These are phyloP conservation scores for Sitta carolinensis DNA, from an alignment of 2,797 vertebrate species.

Conservation along the genomic window DNA sequence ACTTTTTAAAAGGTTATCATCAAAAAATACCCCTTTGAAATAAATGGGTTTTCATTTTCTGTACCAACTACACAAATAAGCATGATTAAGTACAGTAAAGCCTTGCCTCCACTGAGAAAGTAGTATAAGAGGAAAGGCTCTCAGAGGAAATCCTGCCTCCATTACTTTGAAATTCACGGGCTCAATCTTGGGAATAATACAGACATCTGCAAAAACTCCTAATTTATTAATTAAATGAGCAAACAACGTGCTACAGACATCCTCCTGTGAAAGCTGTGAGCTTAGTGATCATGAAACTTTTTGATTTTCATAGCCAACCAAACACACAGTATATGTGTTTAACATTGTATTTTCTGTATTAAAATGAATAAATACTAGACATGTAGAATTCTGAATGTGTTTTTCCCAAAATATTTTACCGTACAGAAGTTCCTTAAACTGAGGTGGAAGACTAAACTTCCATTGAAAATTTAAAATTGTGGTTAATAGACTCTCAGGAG, in stretches of 20 bases:
- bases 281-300: not conserved
- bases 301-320: not conserved
- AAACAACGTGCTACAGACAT: not conserved
- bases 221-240: not conserved
- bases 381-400: not conserved
- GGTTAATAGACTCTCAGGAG: not conserved
- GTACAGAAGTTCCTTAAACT: not conserved
- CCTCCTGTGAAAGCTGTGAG: not conserved
- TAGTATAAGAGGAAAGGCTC: not conserved
- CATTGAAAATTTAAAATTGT: not conserved
- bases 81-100: not conserved
- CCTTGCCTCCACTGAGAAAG: accelerated
- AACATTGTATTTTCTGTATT: not conserved
- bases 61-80: not conserved
- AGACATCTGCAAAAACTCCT: not conserved
- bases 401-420: not conserved
- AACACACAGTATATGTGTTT: not conserved
- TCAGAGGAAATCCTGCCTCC: not conserved
- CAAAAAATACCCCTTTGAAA: not conserved
- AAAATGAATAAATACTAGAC: not conserved
- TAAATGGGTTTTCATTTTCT: not conserved
- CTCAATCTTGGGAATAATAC: not conserved
- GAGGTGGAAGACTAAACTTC: not conserved
- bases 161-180: not conserved
- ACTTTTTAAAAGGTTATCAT: not conserved